Conservation (phyloP, 2,797 vertebrate species). For the Heliangelus exortis region DNA sequence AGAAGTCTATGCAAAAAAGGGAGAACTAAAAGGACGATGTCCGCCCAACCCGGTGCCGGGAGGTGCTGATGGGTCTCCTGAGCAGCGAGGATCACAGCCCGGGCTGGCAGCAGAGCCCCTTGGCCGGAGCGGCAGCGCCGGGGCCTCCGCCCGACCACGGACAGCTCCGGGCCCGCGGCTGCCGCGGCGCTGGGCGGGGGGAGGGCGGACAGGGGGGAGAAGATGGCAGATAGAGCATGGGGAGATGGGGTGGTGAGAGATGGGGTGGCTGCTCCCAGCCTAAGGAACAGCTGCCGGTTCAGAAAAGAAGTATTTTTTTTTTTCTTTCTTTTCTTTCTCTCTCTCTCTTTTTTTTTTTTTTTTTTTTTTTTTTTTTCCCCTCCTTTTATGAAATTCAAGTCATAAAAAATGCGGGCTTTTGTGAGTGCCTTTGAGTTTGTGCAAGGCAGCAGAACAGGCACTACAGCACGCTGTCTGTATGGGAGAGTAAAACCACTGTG, state of each 20-base stretch:
- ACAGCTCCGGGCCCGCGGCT: not conserved
- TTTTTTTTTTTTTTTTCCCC: too few relatives aligned
- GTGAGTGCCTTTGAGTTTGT: not conserved
- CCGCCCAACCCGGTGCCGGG: not conserved
- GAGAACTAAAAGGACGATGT: not conserved
- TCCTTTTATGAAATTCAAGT: accelerated
- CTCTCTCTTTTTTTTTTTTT: too few relatives aligned
- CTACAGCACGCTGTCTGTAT: accelerated
- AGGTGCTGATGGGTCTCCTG: not conserved
- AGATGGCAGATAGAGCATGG: too few relatives aligned
- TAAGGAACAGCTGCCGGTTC: not conserved
- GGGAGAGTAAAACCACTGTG: not conserved
- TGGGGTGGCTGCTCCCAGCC: not conserved
- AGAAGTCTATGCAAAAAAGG: not conserved
- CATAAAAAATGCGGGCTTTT: not conserved
- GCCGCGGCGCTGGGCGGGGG: too few relatives aligned
- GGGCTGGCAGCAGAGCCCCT: too few relatives aligned
- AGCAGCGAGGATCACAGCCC: accelerated
- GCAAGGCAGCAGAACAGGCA: accelerated
- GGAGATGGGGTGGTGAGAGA: too few relatives aligned
- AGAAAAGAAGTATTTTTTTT: not conserved
- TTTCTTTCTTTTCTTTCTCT: too few relatives aligned
- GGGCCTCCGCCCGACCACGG: not conserved
- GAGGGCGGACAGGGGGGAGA: too few relatives aligned
- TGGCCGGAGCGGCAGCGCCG: not conserved